Base-by-base conservation (phyloP, 2,113 vertebrate genomes). In the Colossoma macropomum region DNA sequence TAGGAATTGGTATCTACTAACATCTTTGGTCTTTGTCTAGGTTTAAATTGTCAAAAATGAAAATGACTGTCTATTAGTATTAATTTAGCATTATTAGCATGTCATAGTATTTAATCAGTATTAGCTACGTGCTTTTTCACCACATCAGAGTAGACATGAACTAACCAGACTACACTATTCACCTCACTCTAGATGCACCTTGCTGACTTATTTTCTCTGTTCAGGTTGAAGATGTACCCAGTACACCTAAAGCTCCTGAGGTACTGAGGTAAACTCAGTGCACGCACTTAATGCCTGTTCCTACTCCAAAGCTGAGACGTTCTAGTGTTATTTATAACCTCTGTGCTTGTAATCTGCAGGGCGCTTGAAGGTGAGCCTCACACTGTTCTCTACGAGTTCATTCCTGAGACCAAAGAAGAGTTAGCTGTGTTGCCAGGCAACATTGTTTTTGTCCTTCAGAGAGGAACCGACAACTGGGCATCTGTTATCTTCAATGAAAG, bases 401-500 rank as follows among this genome's bases (percentile, higher is more conserved):
- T 93, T 62, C 96, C 97, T 0, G 96, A 97, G 93, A 99, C 96
- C 0, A n/a, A 81, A 0, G 95, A 96, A 65, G 98, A 99, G 91
- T 90, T 99, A 81, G 95, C 94, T 23, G 96, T 99, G 32, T 94
- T 97, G 90, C 96, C 97, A 0, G 98, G 97, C 30, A 99, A 99
- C 80, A 95, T 99, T 1, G 97, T 99, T 85, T 99, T 99, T 88
- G 96, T 99, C 56, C 90, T 98, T 89, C 94, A 96, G 90, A 98
- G 95, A 83, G 96, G 95, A 32, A 89, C 89, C 0, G 98, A 99
- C 86, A 98, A 98, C 87, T 99, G 98, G 98, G 98, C 97, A 0
- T 97, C 96, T 0, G 97, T 99, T 86, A 88, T 97, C 86, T 99
- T 99, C 92, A 99, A 99, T 0, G 97, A 94, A 85, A 95, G 98